phyloP scores from a whole-genome alignment of 92 coral and sea anemone genomes.

The Umimayanthus kanabou region DNA sequence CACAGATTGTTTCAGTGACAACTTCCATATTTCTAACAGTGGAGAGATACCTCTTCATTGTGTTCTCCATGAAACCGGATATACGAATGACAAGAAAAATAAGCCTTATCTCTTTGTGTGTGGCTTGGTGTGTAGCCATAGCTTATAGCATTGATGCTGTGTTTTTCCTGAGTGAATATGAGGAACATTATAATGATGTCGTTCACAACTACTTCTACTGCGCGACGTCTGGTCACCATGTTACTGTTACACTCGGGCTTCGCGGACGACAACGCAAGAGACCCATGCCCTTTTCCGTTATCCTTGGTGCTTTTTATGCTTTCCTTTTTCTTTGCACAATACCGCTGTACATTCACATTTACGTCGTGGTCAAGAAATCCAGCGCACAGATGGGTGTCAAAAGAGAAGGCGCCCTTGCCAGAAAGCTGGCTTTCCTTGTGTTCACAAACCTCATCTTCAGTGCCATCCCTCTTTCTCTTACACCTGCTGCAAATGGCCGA shows the following conservation, averaged over 20 bases:
- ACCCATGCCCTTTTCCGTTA: slow-evolving; percentile 53
- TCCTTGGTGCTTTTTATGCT: slow-evolving; percentile 47
- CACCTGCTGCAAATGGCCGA: background rate
- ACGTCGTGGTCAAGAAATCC: slow-evolving; percentile 54
- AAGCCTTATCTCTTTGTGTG: slow-evolving; percentile 14
- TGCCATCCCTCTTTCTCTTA: background rate
- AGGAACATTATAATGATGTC: background rate
- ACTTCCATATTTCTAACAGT: slow-evolving; percentile 58
- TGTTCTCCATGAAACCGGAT: slow-evolving; percentile 67
- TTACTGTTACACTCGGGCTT: background rate
- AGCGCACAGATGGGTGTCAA: slow-evolving; percentile 66
- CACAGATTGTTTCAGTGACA: slow-evolving; percentile 52
- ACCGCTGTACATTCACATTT: slow-evolving; percentile 69
- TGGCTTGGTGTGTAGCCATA: slow-evolving; percentile 56
- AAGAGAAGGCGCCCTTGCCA: slow-evolving; percentile 68
- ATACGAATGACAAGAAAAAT: slow-evolving; percentile 32
- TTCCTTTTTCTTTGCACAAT: slow-evolving; percentile 52
- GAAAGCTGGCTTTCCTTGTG: slow-evolving; percentile 59
- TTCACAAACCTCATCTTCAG: slow-evolving; percentile 54
- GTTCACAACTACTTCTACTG: background rate
- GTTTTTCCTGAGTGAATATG: background rate
- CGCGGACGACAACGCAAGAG: background rate
- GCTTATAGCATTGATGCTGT: background rate
- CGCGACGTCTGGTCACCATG: background rate
- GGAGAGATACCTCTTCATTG: slow-evolving; percentile 61